A percentile compares a stretch with the other conserved stretches of the same genome.
Evolutionary conservation across 2,113 vertebrate genomes (phyloP).

Genomic region (human): GRCh38 chr3:129931501-129932000

Average conservation of each 20-base stretch:
- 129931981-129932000: not conserved
- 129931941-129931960: not conserved
- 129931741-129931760: not conserved
- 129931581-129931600: not conserved
- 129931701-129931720: not conserved
- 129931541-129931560: not conserved
- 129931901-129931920: not conserved
- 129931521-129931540: not conserved
- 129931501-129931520: not conserved
- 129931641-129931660: not conserved
- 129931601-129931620: not conserved
- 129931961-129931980: not conserved
- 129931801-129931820: not conserved
- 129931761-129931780: not conserved
- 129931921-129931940: not conserved
- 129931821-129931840: not conserved
- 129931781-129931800: not conserved
- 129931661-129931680: not conserved
- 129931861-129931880: not conserved
- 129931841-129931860: not conserved
- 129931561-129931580: not conserved
- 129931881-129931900: not conserved
- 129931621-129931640: not conserved
- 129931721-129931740: not conserved
- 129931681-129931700: not conserved